Percentiles rank a stretch among this genome's conserved stretches.
These are phyloP conservation scores for Mobula hypostoma DNA, from an alignment of 2,113 vertebrate species.

Conservation along the genomic window DNA sequence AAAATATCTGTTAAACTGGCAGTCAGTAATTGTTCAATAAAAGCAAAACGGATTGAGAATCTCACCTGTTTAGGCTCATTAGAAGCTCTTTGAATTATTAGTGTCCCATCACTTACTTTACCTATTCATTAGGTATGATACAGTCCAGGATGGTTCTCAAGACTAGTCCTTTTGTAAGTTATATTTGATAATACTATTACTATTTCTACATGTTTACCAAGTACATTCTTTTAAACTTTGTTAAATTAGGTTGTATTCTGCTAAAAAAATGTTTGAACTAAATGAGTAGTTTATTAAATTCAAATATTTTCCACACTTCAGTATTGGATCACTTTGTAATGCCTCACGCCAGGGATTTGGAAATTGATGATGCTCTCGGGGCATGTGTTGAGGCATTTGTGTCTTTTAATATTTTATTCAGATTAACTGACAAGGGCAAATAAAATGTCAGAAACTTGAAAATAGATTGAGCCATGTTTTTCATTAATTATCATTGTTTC, in stretches of 20 bases:
- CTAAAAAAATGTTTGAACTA: neutral
- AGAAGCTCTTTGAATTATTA: neutral
- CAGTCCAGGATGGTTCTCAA: neutral
- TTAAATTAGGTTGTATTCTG: neutral
- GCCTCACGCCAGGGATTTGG: neutral
- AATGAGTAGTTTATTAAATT: neutral
- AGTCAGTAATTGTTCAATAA: neutral
- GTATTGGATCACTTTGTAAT: conserved; percentile 1
- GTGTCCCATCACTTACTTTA: neutral
- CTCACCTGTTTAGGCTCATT: neutral
- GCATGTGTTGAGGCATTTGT: neutral
- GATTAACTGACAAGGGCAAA: neutral
- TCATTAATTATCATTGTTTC: neutral
- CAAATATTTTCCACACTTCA: conserved; percentile 10
- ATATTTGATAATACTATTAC: neutral
- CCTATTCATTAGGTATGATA: neutral
- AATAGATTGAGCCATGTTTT: neutral
- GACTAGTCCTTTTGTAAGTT: neutral
- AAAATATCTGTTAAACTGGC: neutral
- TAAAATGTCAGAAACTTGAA: neutral
- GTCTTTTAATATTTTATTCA: neutral
- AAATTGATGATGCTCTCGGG: neutral
- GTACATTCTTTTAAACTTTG: neutral
- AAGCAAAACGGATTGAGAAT: neutral
- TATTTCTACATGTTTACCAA: neutral